Percentiles rank a stretch among this genome's conserved stretches.
phyloP scores from a whole-genome alignment of 2,113 vertebrate species.

The Rallus limicola region DNA sequence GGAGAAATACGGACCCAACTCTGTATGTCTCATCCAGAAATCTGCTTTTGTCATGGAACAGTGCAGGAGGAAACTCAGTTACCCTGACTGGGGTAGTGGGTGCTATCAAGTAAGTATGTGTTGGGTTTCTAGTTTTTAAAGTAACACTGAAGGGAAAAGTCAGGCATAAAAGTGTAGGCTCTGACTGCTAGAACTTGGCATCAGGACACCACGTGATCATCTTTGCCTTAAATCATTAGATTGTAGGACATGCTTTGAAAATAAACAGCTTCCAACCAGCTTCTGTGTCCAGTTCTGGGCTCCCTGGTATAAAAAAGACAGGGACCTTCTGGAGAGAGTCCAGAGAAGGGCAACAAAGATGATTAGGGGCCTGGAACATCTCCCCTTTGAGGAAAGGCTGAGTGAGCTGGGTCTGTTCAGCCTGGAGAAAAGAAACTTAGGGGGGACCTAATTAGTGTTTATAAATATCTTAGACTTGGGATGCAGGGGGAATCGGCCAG shows the following conservation, averaged over 20 bases:
- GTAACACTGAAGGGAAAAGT: not conserved
- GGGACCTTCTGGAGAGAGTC: too few species aligned
- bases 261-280: not conserved
- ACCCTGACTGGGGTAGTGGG: conserved; percentile 97
- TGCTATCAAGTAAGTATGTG: conserved; percentile 88
- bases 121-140: not conserved
- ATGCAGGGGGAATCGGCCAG: too few species aligned
- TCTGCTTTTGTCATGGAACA: conserved; percentile 94
- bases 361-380: too few species aligned
- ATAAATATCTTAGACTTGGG: too few species aligned
- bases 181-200: not conserved
- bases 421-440: too few species aligned
- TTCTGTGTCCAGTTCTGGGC: too few species aligned
- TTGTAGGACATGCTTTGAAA: not conserved
- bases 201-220: not conserved
- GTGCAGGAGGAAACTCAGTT: conserved; percentile 88
- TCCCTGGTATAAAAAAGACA: too few species aligned
- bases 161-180: not conserved
- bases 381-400: too few species aligned
- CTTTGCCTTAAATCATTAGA: not conserved
- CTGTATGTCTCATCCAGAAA: conserved; percentile 91
- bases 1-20: conserved; percentile 91
- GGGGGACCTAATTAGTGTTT: too few species aligned
- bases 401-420: too few species aligned
- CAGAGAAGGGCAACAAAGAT: too few species aligned